A percentile compares a stretch with the other conserved stretches of the same genome.
These are phyloP conservation scores for Ara ararauna DNA, from an alignment of 2,797 vertebrate species.

Conservation along the genomic window DNA sequence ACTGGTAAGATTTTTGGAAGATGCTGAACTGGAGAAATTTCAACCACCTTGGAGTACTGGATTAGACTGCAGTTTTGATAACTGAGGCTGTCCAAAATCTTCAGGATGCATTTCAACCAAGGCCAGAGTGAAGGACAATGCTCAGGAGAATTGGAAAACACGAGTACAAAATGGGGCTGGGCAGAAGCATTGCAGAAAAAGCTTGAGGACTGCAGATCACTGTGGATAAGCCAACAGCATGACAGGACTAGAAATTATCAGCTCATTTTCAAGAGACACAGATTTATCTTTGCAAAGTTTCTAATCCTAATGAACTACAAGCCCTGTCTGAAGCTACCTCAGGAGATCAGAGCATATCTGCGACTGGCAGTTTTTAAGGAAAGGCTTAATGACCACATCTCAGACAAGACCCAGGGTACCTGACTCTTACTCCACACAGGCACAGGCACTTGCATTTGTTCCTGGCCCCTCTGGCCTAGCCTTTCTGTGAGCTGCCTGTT, in stretches of 20 bases:
- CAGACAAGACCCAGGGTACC: neutral
- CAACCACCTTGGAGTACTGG: constrained; percentile 6
- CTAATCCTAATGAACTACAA: neutral
- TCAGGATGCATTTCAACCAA: neutral
- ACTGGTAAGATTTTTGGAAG: constrained; percentile 11
- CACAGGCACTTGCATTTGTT: fast-evolving
- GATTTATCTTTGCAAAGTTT: neutral
- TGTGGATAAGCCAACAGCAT: neutral
- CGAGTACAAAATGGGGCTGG: neutral
- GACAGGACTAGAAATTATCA: neutral
- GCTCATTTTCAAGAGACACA: neutral
- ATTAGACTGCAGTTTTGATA: constrained; percentile 12
- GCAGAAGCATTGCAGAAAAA: neutral
- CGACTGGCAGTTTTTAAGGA: neutral
- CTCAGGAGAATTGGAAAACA: neutral
- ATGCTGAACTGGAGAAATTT: constrained; percentile 32
- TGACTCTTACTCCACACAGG: neutral
- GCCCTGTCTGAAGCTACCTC: neutral
- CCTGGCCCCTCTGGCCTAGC: neutral
- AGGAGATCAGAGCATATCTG: neutral
- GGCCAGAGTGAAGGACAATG: neutral
- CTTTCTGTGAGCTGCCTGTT: neutral
- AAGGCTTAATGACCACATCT: neutral
- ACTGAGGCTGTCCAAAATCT: constrained; percentile 21
- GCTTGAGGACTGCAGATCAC: neutral